Base-by-base conservation (phyloP, 1,140 invertebrate species). In the Homarus americanus region DNA sequence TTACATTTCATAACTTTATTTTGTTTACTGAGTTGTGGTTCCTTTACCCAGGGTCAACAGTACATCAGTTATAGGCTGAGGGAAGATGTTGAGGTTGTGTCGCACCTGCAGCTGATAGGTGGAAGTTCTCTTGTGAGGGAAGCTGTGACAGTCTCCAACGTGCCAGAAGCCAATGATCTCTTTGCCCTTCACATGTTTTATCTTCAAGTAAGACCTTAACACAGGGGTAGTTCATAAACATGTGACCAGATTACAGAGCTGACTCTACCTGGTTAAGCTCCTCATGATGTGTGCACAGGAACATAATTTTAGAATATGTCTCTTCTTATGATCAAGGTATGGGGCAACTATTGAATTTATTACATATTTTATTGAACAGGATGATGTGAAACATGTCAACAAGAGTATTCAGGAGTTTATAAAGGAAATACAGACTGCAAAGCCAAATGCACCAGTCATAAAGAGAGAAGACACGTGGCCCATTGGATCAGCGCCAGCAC, bases 401-500 rank as follows among this genome's bases (percentile, higher is more conserved):
- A 32, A n/a, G 10, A 90, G 53, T 12, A 80, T 92, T 73, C 38
- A 84, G 17, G 78, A 72, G 24, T 40, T 44, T 34, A 63, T 87
- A 34, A 38, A 12, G 24, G 82, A 86, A 72, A 92, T 92, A 36
- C 28, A 78, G 36, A 24, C 32, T 41, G 76, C 79, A 24, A 78
- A 36, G 28, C 72, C 87, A 53, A 17, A 49, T 24, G 82, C 91
- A 93, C 92, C 76, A 12, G 38, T 63, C 49, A 93, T 91, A 44
- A 58, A 53, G 34, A 36, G 78, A 38, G 90, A 93, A 86, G 91
- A 94, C 5, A 93, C 94, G 0, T 98, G 98, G 98, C 98, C 98
- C 1, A 94, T 97, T 88, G 98, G 98, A n/a, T 96, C 96, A 93
- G 95, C 96, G 49, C 94, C 95, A 44, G 95, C 95, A 2, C 96